Percentiles rank a stretch among this genome's conserved stretches.
Evolutionary conservation across 2,113 vertebrate genomes (phyloP).

Genomic region (Corynorhinus townsendii): DNA sequence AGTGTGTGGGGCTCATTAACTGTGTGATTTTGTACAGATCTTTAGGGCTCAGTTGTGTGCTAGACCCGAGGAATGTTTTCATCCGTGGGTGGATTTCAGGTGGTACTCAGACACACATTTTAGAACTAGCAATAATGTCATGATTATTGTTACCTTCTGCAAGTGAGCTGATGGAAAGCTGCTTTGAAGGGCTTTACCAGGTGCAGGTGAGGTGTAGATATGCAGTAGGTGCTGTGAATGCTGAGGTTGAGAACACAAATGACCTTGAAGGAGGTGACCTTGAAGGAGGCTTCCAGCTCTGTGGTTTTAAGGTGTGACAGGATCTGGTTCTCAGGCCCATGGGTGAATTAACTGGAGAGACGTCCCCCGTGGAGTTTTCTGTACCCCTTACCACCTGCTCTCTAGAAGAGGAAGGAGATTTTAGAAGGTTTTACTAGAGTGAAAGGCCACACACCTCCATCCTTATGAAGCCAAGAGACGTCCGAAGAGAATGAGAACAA

Average conservation of each 20-base stretch:
- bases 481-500: neutral
- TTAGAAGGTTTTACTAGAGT: too few species aligned
- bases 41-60: accelerated
- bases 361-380: neutral
- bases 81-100: neutral
- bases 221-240: accelerated
- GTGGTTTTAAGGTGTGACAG: neutral
- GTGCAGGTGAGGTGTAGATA: neutral
- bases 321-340: neutral
- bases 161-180: accelerated
- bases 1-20: accelerated
- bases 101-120: neutral
- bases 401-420: neutral
- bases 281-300: neutral
- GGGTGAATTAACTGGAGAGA: too few species aligned
- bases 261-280: neutral
- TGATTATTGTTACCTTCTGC: neutral
- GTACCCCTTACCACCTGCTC: neutral
- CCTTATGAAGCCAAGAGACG: neutral
- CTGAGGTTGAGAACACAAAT: neutral
- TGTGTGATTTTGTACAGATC: accelerated
- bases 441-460: neutral
- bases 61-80: neutral
- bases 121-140: neutral
- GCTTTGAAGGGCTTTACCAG: accelerated